These are phyloP conservation scores for Litoditis marina DNA, from an alignment of 2,888 invertebrate genomes.

Conservation along the genomic window DNA sequence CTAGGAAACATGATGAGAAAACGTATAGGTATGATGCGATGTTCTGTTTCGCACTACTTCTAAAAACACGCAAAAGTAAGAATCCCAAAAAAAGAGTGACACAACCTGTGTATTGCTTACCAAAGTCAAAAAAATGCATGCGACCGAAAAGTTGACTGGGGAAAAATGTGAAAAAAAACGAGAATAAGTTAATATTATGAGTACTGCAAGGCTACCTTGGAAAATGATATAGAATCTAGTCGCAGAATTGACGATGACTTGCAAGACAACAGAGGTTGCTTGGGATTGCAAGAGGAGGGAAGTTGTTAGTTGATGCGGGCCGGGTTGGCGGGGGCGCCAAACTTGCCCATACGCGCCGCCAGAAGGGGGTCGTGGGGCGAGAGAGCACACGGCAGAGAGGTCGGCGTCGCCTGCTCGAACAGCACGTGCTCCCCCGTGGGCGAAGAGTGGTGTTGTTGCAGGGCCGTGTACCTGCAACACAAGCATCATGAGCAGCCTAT, in stretches of 20 bases:
- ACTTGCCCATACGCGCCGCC: constrained; percentile 36
- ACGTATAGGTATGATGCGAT: neutral
- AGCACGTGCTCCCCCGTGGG: constrained; percentile 43
- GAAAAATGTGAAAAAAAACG: neutral
- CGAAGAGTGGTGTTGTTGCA: constrained; percentile 33
- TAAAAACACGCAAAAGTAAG: too few species aligned
- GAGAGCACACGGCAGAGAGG: constrained; percentile 7
- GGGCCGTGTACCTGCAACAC: constrained; percentile 31
- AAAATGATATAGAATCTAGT: too few species aligned
- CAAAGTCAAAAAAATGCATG: too few species aligned
- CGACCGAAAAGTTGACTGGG: too few species aligned
- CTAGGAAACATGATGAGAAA: neutral
- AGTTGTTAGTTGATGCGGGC: constrained; percentile 14
- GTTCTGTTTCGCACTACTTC: too few species aligned
- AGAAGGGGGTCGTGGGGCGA: constrained; percentile 17
- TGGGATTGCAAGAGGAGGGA: neutral
- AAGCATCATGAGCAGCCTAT: neutral
- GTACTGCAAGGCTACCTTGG: too few species aligned
- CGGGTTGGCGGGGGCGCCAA: constrained; percentile 36
- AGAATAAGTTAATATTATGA: too few species aligned
- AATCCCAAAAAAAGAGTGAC: neutral
- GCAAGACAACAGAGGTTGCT: too few species aligned
- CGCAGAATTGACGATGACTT: too few species aligned
- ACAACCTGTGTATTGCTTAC: too few species aligned
- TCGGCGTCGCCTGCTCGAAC: constrained; percentile 24